Conservation (phyloP, 2,113 vertebrate genomes). For the Pionites leucogaster region DNA sequence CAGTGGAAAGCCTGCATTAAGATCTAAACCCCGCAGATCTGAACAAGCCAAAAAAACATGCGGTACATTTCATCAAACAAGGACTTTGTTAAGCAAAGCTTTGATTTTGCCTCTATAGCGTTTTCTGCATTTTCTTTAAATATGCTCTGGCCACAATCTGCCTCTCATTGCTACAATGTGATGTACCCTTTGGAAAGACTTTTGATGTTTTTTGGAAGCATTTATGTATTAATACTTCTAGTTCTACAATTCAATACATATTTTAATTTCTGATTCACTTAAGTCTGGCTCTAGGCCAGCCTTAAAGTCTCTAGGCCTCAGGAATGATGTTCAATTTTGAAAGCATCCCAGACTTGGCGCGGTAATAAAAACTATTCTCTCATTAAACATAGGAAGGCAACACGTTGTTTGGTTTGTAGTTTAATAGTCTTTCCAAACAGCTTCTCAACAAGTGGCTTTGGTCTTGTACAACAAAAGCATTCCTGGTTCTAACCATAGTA, state of each 20-base stretch:
- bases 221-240: not conserved
- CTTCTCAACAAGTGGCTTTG: not conserved
- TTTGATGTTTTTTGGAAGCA: not conserved
- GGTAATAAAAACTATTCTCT: not conserved
- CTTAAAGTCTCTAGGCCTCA: not conserved
- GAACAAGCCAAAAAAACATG: not conserved
- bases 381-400: not conserved
- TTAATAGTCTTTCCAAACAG: not conserved
- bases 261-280: constrained; percentile 18
- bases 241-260: not conserved
- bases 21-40: not conserved
- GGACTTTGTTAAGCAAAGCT: not conserved
- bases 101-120: not conserved
- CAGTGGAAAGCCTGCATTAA: not conserved
- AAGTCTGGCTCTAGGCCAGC: not conserved
- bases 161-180: not conserved
- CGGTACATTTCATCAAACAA: not conserved
- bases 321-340: not conserved
- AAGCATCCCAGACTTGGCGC: not conserved
- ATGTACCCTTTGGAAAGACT: not conserved
- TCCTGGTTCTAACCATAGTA: not conserved
- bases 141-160: not conserved
- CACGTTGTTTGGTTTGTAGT: not conserved
- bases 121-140: not conserved
- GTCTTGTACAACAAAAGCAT: not conserved